Percentiles rank a stretch among this genome's conserved stretches.
These are phyloP conservation scores for Drosophila lutescens DNA, from an alignment of 2,888 invertebrate genomes.

Conservation along the genomic window DNA sequence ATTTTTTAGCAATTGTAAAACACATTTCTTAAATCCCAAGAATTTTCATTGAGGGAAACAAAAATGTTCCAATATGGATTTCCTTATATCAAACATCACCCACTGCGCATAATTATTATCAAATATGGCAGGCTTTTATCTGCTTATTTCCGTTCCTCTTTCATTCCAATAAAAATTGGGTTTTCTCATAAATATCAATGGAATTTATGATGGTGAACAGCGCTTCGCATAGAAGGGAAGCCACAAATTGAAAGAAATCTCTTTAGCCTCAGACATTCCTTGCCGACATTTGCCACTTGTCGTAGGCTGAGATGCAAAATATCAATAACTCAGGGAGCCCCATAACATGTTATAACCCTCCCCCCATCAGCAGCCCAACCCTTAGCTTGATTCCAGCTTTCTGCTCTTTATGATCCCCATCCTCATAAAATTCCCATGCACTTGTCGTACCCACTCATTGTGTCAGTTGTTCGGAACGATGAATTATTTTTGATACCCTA, in stretches of 20 bases:
- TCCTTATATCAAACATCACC: not conserved
- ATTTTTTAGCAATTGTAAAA: not conserved
- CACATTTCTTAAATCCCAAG: not conserved
- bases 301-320: constrained; percentile 34
- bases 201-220: constrained; percentile 27
- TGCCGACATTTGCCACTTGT: constrained; percentile 33
- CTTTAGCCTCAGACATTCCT: constrained; percentile 20
- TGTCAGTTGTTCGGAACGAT: constrained; percentile 36
- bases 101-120: constrained; percentile 28
- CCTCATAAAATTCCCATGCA: constrained; percentile 33
- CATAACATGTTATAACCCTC: constrained; percentile 24
- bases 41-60: not conserved
- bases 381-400: constrained; percentile 36
- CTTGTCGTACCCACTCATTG: constrained; percentile 38
- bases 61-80: not conserved
- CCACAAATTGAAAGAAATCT: constrained; percentile 37
- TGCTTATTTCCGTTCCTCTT: constrained; percentile 17
- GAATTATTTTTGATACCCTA: constrained; percentile 33
- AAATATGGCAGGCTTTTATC: constrained; percentile 29
- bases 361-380: constrained; percentile 1
- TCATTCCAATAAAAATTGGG: constrained; percentile 27
- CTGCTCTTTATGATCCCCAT: constrained; percentile 38
- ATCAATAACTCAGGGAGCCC: constrained; percentile 36
- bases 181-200: constrained; percentile 35
- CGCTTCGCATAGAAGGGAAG: constrained; percentile 2